Base-by-base conservation (phyloP, 2,113 vertebrate genomes). In the Alaudala cheleensis region DNA sequence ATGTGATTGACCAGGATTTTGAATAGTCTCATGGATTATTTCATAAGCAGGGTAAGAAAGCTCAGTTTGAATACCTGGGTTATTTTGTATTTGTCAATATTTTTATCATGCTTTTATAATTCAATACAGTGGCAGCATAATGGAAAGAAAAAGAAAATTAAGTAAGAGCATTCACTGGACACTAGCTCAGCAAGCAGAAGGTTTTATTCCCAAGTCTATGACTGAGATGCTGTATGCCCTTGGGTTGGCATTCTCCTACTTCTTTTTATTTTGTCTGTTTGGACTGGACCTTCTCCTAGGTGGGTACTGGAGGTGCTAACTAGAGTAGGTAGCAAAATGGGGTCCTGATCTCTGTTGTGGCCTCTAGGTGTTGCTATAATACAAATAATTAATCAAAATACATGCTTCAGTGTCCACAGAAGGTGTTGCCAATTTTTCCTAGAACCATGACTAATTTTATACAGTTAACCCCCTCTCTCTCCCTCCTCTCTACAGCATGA, bases 311-410 rank as follows among this genome's bases (percentile, higher is more conserved):
- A 80, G 34, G 47, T 88, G 49, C 49, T 72, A 57, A 73, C 60
- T 67, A 81, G n/a, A 23, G 10, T 33, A 74, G 83, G 44, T 60
- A 72, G 65, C 80, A 81, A 79, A 94, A 81, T 34, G 81, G 72
- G 86, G 92, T 88, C 94, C 64, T 78, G 76, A 81, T 95, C 72
- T 96, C 90, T 79, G 23, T 33, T 95, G 80, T 71, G 82, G 95
- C 95, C 95, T 96, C 94, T 96, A 97, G 95, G 93, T 96, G 92
- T 78, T 97, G 94, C 95, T 97, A 33, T 94, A 97, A 91, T 96
- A 96, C 94, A 97, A 96, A 94, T 81, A 92, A 96, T 95, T 96
- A 92, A 88, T 92, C 92, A 94, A 90, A 95, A 83, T 24, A 24
- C 15, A 39, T 15, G 44, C 71, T 88, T 53, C 54, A 34, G 62